A percentile compares a stretch with the other conserved stretches of the same genome.
Conservation (phyloP, 2,797 vertebrate genomes). For the Chaenodraco wilsoni region DNA sequence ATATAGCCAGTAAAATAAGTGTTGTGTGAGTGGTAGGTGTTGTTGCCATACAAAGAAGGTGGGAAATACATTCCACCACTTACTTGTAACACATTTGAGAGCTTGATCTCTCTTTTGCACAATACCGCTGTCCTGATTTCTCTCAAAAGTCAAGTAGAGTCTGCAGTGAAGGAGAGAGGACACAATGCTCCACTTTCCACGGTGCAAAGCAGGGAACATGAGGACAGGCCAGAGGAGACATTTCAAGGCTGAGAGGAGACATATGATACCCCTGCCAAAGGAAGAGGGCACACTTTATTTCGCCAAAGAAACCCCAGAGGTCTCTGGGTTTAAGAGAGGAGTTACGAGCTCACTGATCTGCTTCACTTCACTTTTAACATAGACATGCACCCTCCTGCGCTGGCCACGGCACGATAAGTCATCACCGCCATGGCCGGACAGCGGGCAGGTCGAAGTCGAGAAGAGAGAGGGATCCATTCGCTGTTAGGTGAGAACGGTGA, state of each 20-base stretch:
- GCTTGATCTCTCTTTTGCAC: constrained; percentile 4
- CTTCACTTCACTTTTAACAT: constrained; percentile 46
- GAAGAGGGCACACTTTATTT: constrained; percentile 38
- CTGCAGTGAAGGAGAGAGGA: constrained; percentile 57
- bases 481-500: constrained; percentile 11
- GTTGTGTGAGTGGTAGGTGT: not conserved
- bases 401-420: not conserved
- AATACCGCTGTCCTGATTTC: not conserved
- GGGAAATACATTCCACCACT: not conserved
- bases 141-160: constrained; percentile 12
- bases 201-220: constrained; percentile 48
- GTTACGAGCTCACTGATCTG: constrained; percentile 56
- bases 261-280: constrained; percentile 65
- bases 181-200: constrained; percentile 73
- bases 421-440: not conserved
- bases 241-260: constrained; percentile 76
- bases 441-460: not conserved
- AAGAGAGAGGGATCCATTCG: constrained; percentile 32
- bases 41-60: not conserved
- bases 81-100: constrained; percentile 7
- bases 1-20: constrained; percentile 11
- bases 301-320: constrained; percentile 56
- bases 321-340: constrained; percentile 45
- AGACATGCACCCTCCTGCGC: constrained; percentile 12
- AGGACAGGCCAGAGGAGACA: constrained; percentile 71